phyloP scores from a whole-genome alignment of 2,888 invertebrate species.

The Cyclophora punctaria region DNA sequence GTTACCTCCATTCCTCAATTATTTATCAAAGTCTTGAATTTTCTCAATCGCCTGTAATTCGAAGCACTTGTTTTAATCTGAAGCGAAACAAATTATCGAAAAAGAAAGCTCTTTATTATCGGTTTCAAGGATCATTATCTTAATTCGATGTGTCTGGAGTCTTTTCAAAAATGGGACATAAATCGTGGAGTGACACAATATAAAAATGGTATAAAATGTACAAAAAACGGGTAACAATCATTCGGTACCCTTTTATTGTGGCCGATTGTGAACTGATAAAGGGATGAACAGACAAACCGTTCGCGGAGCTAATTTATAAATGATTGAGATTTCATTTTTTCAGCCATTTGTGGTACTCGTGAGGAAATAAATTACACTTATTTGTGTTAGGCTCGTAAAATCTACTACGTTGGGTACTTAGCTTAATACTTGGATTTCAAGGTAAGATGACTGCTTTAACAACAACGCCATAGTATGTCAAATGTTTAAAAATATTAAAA shows the following conservation, averaged over 20 bases:
- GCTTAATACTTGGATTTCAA: no score
- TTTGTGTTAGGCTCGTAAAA: no score
- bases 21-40: no score
- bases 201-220: slow-evolving; percentile 36
- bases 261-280: slow-evolving; percentile 68
- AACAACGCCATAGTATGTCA: no score
- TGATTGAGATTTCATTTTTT: slow-evolving; percentile 71
- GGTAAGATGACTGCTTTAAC: no score
- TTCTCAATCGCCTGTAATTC: background rate
- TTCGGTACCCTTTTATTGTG: slow-evolving; percentile 67
- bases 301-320: slow-evolving; percentile 73
- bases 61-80: slow-evolving; percentile 13
- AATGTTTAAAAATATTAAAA: no score
- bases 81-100: slow-evolving; percentile 8
- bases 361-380: no score
- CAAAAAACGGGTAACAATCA: slow-evolving; percentile 52
- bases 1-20: no score
- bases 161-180: slow-evolving; percentile 41
- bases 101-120: slow-evolving; percentile 27
- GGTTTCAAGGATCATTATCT: slow-evolving; percentile 47
- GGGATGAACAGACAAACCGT: slow-evolving; percentile 67
- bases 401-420: no score
- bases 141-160: slow-evolving; percentile 36
- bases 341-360: no score
- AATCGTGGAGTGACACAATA: slow-evolving; percentile 54